Percentiles rank a stretch among this genome's conserved stretches.
Conservation (phyloP, 2,113 vertebrate genomes). For the Platanista minor region DNA sequence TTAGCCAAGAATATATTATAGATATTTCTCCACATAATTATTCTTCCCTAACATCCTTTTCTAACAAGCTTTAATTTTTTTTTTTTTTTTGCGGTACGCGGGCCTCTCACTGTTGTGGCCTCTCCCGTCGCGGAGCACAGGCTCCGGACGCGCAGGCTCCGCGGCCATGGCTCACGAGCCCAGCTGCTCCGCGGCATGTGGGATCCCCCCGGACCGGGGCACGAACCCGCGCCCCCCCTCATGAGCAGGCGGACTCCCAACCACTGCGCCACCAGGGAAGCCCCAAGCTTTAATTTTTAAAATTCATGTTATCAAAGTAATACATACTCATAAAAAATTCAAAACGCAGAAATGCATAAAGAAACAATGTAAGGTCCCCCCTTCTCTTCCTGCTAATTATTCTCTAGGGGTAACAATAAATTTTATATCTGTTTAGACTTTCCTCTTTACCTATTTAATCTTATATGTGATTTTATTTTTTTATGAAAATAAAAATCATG, state of each 20-base stretch:
- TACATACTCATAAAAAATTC: not conserved
- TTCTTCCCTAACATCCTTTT: slow-evolving; percentile 10
- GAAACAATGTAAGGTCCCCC: not conserved
- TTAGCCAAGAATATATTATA: not conserved
- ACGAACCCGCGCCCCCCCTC: too few species aligned
- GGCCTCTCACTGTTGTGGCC: too few species aligned
- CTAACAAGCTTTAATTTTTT: not conserved
- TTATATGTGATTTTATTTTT: not conserved
- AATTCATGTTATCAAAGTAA: not conserved
- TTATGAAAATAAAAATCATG: not conserved
- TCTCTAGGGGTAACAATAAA: not conserved
- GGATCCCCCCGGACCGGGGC: too few species aligned
- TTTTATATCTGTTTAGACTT: not conserved
- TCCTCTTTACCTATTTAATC: not conserved
- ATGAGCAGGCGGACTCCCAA: too few species aligned
- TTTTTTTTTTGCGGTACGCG: too few species aligned
- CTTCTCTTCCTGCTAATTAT: not conserved
- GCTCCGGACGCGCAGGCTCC: too few species aligned
- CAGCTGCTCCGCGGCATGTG: too few species aligned
- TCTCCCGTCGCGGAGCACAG: too few species aligned
- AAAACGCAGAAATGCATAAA: slow-evolving; percentile 8
- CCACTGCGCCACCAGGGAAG: too few species aligned
- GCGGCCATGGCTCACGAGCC: too few species aligned
- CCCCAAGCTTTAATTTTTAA: not conserved
- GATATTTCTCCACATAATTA: not conserved